Conservation (phyloP, 2,888 invertebrate genomes). For the Amblyjoppa proteus region DNA sequence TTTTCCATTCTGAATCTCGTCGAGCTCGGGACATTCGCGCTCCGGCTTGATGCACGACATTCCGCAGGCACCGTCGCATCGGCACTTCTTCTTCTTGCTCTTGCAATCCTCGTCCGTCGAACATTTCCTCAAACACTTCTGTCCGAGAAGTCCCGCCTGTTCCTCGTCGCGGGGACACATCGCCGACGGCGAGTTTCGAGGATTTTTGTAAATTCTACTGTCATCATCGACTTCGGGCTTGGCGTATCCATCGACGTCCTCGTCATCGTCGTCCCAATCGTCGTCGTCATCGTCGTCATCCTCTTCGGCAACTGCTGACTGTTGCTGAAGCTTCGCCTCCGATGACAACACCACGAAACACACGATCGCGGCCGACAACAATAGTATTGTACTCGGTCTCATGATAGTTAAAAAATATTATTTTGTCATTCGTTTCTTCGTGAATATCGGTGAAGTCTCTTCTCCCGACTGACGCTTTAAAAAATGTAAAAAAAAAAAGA, state of each 20-base stretch:
- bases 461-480: not conserved
- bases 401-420: conserved; percentile 69
- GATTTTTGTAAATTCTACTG: conserved; percentile 94
- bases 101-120: conserved; percentile 98
- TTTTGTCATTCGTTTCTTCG: not conserved
- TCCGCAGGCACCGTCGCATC: conserved; percentile 98
- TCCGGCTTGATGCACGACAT: conserved; percentile 99
- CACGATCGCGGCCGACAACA: conserved; percentile 76
- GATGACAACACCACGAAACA: conserved; percentile 76
- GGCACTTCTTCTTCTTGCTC: conserved; percentile 97
- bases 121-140: conserved; percentile 96
- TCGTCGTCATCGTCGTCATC: conserved; percentile 86
- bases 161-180: conserved; percentile 95
- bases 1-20: conserved; percentile 91
- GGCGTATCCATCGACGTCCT: conserved; percentile 80
- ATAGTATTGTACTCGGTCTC: conserved; percentile 77
- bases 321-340: conserved; percentile 82
- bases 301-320: conserved; percentile 81
- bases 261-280: conserved; percentile 85
- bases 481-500: not conserved
- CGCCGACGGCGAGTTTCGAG: conserved; percentile 94
- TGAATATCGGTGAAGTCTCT: not conserved
- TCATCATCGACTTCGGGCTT: conserved; percentile 91
- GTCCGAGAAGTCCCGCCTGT: conserved; percentile 92
- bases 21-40: conserved; percentile 94